A percentile compares a stretch with the other conserved stretches of the same genome.
phyloP scores from a whole-genome alignment of 2,113 vertebrate genomes.

The Leptobrachium ailaonicum region DNA sequence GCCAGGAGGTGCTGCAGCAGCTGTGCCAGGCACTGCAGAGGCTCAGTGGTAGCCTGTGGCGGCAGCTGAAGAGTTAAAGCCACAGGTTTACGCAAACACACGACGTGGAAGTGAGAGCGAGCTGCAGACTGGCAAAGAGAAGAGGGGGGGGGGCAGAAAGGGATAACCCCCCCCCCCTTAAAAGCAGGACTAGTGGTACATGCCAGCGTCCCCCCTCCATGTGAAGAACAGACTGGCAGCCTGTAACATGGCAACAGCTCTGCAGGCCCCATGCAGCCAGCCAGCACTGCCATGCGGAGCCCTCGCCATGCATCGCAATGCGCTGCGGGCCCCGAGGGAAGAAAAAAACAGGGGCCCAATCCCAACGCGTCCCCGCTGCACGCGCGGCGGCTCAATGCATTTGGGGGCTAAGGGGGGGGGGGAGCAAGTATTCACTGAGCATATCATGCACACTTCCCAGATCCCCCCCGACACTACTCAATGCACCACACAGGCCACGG shows the following conservation, averaged over 20 bases:
- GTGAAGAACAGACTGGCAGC: neutral
- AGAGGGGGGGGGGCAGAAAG: no score
- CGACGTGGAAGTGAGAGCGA: neutral
- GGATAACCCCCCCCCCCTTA: no score
- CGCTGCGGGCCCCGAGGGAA: neutral
- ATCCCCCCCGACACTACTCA: neutral
- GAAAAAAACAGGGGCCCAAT: neutral
- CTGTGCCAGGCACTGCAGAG: neutral
- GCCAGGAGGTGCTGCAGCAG: no score
- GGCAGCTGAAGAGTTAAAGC: neutral
- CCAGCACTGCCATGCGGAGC: conserved; percentile 10
- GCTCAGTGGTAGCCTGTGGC: neutral
- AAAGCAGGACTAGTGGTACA: no score
- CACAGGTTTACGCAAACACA: neutral
- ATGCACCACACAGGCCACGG: neutral
- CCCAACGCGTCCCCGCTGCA: neutral
- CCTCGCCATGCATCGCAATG: neutral
- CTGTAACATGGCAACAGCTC: conserved; percentile 4
- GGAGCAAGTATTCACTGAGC: neutral
- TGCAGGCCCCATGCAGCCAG: conserved; percentile 23
- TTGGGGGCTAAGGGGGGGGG: neutral
- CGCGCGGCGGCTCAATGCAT: neutral
- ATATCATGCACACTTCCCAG: neutral
- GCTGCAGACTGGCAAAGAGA: neutral
- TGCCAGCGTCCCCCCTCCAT: no score